Percentiles rank a stretch among this genome's conserved stretches.
Conservation (phyloP, 2,113 vertebrate genomes). For the Romanogobio albipinnatus region DNA sequence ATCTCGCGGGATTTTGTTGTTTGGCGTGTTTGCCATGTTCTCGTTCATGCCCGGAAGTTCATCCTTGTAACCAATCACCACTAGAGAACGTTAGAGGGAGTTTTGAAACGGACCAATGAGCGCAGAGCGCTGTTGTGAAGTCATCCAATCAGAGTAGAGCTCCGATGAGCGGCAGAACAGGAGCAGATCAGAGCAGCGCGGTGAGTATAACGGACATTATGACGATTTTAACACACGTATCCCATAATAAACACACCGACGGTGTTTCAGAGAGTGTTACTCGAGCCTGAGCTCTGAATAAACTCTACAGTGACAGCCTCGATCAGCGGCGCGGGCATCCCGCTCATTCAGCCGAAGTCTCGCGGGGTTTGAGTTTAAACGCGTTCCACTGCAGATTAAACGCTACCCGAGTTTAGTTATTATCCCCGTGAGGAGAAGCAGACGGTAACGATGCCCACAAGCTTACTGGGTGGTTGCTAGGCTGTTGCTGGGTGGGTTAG, state of each 20-base stretch:
- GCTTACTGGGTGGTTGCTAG: too few species aligned
- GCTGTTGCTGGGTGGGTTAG: too few species aligned
- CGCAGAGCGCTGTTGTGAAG: neutral
- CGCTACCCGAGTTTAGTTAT: neutral
- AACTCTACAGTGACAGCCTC: neutral
- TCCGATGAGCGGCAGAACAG: neutral
- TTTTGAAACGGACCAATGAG: constrained; percentile 70
- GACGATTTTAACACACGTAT: neutral
- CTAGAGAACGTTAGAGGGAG: constrained; percentile 49
- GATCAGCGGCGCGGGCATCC: neutral
- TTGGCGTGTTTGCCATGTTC: neutral
- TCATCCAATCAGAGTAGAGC: neutral
- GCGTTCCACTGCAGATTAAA: too few species aligned
- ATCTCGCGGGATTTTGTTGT: neutral
- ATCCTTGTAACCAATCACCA: constrained; percentile 64
- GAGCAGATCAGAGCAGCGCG: neutral
- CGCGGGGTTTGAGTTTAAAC: too few species aligned
- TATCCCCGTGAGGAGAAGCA: too few species aligned
- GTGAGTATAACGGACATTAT: neutral
- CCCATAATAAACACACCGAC: neutral
- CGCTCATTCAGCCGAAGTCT: neutral
- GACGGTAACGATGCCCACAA: too few species aligned
- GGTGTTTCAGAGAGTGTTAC: neutral
- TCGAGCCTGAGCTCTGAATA: neutral
- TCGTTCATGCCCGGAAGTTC: constrained; percentile 50